Base-by-base conservation (phyloP, 2,797 vertebrate species). In the Simalia tracyae region DNA sequence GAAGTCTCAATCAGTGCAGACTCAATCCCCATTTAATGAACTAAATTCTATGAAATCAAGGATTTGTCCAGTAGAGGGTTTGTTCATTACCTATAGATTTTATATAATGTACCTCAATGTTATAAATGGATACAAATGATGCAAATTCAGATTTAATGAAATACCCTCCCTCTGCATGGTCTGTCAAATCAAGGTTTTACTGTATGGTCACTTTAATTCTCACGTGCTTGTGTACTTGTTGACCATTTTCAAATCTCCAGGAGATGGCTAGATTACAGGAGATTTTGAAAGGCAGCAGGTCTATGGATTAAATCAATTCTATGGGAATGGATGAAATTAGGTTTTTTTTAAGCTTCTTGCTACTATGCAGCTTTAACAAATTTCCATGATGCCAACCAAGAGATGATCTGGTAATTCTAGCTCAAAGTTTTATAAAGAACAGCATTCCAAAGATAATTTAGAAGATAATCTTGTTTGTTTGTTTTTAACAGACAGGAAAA, bases 381-480 rank as follows among this genome's bases (percentile, higher is more conserved):
- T 87, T 56, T 54, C 42, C 46, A 81, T 31, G 86, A 81, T 81
- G n/a, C 59, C 12, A 60, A 54, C 14, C 7, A 92, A 87, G 31
- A 42, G 22, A 91, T 54, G 46, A 86, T 72, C 36, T 86, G 28
- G 9, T 86, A 28, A 84, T 85, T 50, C 60, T 84, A 57, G n/a
- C 46, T 63, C 61, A 88, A 85, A 31, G 26, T 89, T 89, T 96
- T 93, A 92, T 95, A 89, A 96, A 96, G 94, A 95, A 96, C 93
- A 94, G 92, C 92, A 95, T 92, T 95, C 92, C 92, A 96, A 85
- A 94, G 95, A 95, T 97, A 97, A 93, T 91, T 94, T 97, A 95
- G 96, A 96, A 89, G 93, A 94, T 85, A 96, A 97, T 97, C 98
- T 97, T 97, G 97, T 97, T 97, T 97, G 96, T 96, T 97, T 97